Conservation (phyloP, 1,140 invertebrate species). For the Neodiprion pinetum region DNA sequence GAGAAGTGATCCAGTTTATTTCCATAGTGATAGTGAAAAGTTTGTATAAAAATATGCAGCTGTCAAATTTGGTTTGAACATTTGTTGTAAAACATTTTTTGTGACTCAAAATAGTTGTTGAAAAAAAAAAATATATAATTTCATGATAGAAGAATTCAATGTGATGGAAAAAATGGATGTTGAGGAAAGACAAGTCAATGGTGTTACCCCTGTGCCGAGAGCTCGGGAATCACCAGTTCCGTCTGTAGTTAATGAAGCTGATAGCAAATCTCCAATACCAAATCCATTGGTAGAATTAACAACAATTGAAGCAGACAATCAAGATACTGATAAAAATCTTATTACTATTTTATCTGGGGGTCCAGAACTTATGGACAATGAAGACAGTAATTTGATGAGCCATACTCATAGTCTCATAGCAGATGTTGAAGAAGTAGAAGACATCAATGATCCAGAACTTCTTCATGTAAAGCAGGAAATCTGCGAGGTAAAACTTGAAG, state of each 20-base stretch:
- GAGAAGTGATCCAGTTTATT: slow-evolving; percentile 5
- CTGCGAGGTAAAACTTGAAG: slow-evolving; percentile 39
- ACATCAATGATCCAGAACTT: slow-evolving; percentile 40
- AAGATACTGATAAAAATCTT: slow-evolving; percentile 38
- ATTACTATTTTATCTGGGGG: slow-evolving; percentile 43
- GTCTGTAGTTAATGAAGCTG: slow-evolving; percentile 2
- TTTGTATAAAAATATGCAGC: too few species aligned
- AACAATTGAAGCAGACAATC: slow-evolving; percentile 35
- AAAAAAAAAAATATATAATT: too few species aligned
- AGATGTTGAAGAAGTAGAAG: slow-evolving; percentile 40
- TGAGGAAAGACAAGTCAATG: slow-evolving; percentile 26
- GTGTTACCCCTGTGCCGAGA: slow-evolving; percentile 33
- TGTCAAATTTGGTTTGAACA: too few species aligned
- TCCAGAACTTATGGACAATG: slow-evolving; percentile 36
- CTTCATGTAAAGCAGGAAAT: slow-evolving; percentile 53
- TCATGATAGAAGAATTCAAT: slow-evolving; percentile 47
- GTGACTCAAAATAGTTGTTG: too few species aligned
- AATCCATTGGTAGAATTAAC: slow-evolving; percentile 25
- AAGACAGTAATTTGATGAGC: slow-evolving; percentile 22
- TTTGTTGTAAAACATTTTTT: too few species aligned
- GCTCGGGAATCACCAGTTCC: slow-evolving; percentile 24
- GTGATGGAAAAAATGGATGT: slow-evolving; percentile 32
- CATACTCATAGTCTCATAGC: slow-evolving; percentile 40
- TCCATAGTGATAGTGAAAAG: background rate
- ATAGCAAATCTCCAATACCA: background rate